Percentiles rank a stretch among this genome's conserved stretches.
Conservation (phyloP, 2,888 invertebrate genomes). For the Crocallis elinguaria region DNA sequence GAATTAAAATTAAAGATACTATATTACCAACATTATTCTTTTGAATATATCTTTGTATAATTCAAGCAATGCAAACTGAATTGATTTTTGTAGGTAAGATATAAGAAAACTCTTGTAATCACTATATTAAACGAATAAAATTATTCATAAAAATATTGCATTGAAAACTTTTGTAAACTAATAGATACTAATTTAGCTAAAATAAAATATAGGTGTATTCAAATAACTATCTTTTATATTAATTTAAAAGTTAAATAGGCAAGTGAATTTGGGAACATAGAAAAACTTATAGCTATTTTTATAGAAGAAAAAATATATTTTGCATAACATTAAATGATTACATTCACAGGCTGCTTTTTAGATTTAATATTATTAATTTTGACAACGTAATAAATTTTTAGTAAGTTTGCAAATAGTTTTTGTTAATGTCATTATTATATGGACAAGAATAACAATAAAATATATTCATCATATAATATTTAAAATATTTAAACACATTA, state of each 20-base stretch:
- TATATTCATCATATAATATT: no score
- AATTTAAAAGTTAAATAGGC: not conserved
- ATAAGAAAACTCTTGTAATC: not conserved
- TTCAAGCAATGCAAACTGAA: conserved; percentile 24
- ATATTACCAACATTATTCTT: no score
- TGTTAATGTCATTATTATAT: no score
- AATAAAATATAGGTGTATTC: not conserved
- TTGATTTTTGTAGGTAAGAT: conserved; percentile 17
- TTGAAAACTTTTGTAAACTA: not conserved
- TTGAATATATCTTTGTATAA: not conserved
- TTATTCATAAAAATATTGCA: not conserved
- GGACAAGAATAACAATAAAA: no score
- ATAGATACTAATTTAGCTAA: not conserved
- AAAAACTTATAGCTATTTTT: conserved; percentile 57
- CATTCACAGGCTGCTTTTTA: no score
- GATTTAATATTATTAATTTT: no score
- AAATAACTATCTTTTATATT: not conserved
- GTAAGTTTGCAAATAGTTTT: no score
- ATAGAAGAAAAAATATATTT: conserved; percentile 34
- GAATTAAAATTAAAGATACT: no score
- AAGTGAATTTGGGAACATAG: conserved; percentile 48
- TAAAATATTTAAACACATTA: no score
- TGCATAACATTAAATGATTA: conserved; percentile 12
- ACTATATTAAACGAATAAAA: not conserved
- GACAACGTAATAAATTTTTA: no score